Base-by-base conservation (phyloP, 2,888 invertebrate genomes). In the Cataglyphis albicans region DNA sequence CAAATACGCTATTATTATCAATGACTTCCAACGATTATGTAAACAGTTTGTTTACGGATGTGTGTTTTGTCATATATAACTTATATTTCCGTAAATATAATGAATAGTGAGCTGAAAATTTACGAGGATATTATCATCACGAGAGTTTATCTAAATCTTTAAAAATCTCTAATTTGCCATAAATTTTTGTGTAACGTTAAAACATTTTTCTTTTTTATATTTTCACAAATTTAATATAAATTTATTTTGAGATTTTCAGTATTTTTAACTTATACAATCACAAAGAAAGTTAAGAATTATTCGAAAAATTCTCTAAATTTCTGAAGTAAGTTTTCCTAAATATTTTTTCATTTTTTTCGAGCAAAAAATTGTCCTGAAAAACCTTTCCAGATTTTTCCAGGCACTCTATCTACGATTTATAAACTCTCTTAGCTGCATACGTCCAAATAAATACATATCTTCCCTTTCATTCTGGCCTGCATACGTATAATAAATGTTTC, bases 361-460 rank as follows among this genome's bases (percentile, higher is more conserved):
- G 7, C 32, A n/a, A 68, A n/a, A 68, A 70, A 32, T n/a, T 35
- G 18, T 2, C 15, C 18, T 35, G 7, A 55, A 4, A 55, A 52
- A 55, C 55, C 18, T 55, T 55, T 2, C 5, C 2, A 55, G 21
- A 15, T 15, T 55, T 55, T 65, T 65, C 15, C 9, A 65, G 12
- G 12, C 38, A 72, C 3, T 12, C 38, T 25, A 38, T 18, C 18
- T 74, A 74, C 3, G 21, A 63, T 63, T 10, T 5, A 9, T n/a
- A 64, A 48, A 21, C 6, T 44, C 41, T 35, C 35, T 44, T 21
- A 41, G 3, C 2, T n/a, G 6, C 21, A 29, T 55, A 76, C 38
- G 67, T 67, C 52, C 76, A 67, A 48, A 68, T 0, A 6, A n/a
- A 41, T 44, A 68, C 78, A 68, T 78, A 78, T 70, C 68, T 78